phyloP scores from a whole-genome alignment of 2,113 vertebrate species.

The rabbit (Oryctolagus cuniculus) region mOryCun1.1 NC_091443.1:26106001-26106500 shows the following conservation, averaged over 20 bases:
- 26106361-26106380: slow-evolving; percentile 2
- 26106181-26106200: not conserved
- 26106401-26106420: slow-evolving; percentile 7
- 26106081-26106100: not conserved
- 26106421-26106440: not conserved
- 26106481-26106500: not conserved
- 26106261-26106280: not conserved
- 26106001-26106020: not conserved
- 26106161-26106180: no score
- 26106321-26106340: not conserved
- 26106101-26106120: not conserved
- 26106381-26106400: not conserved
- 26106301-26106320: not conserved
- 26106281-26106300: no score
- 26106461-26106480: not conserved
- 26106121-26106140: not conserved
- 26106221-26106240: not conserved
- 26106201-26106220: slow-evolving; percentile 23
- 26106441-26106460: not conserved
- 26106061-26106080: not conserved
- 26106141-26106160: no score
- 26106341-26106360: slow-evolving; percentile 27
- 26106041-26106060: not conserved
- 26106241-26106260: no score
- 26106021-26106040: not conserved